A percentile compares a stretch with the other conserved stretches of the same genome.
phyloP scores from a whole-genome alignment of 2,113 vertebrate genomes.

The Semnopithecus entellus region DNA sequence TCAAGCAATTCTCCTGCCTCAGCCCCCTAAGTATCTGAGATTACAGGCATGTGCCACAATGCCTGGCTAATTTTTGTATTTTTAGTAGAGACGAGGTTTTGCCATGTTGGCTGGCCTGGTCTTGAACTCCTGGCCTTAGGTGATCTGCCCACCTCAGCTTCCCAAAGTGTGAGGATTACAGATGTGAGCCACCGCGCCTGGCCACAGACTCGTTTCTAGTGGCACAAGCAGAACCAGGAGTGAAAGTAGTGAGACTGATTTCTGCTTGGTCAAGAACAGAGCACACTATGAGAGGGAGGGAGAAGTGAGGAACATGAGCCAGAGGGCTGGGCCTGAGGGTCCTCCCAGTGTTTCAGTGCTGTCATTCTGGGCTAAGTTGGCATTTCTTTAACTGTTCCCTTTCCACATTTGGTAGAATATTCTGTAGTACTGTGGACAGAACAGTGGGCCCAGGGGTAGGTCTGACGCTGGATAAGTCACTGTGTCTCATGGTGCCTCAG shows the following conservation, averaged over 20 bases:
- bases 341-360: neutral
- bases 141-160: too few relatives aligned
- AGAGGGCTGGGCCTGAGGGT: neutral
- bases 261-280: neutral
- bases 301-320: neutral
- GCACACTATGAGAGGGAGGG: neutral
- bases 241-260: neutral
- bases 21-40: too few relatives aligned
- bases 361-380: neutral
- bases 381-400: neutral
- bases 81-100: too few relatives aligned
- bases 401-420: neutral
- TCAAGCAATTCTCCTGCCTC: too few relatives aligned
- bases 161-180: too few relatives aligned
- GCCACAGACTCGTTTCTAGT: neutral
- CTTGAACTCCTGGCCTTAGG: too few relatives aligned
- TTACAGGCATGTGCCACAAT: too few relatives aligned
- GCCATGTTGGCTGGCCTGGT: too few relatives aligned
- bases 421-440: neutral
- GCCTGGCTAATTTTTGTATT: too few relatives aligned
- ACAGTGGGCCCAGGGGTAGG: neutral
- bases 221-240: neutral
- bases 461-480: neutral
- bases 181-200: too few relatives aligned
- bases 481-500: too few relatives aligned